Percentiles rank a stretch among this genome's conserved stretches.
phyloP scores from a whole-genome alignment of 2,888 invertebrate genomes.

The Phania funesta region DNA sequence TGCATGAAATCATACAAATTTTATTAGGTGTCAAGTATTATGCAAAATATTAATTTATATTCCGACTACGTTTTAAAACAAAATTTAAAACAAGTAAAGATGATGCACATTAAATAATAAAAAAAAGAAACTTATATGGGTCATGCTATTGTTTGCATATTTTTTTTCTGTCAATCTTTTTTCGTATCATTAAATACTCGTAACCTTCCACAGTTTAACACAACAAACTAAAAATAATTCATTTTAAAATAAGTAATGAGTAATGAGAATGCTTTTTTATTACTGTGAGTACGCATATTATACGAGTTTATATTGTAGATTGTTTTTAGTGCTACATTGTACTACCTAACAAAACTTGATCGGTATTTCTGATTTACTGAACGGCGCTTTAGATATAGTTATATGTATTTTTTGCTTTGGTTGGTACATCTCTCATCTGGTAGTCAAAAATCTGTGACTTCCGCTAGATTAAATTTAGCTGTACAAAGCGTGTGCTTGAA shows the following conservation, averaged over 20 bases:
- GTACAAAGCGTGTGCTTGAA: too few relatives aligned
- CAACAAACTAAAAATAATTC: not conserved
- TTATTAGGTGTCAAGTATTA: conserved; percentile 56
- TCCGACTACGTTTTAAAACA: conserved; percentile 45
- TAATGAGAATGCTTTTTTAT: not conserved
- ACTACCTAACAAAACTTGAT: too few relatives aligned
- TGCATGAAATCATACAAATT: not conserved
- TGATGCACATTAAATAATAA: too few relatives aligned
- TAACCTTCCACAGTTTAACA: conserved; percentile 50
- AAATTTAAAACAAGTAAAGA: conserved; percentile 8
- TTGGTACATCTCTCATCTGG: too few relatives aligned
- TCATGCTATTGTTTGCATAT: conserved; percentile 52
- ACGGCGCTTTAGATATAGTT: too few relatives aligned
- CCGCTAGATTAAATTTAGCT: too few relatives aligned
- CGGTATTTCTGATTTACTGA: too few relatives aligned
- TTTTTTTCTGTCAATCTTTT: not conserved
- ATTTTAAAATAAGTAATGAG: not conserved
- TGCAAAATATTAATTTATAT: conserved; percentile 47
- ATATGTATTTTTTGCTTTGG: too few relatives aligned
- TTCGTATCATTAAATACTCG: conserved; percentile 5
- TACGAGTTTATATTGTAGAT: too few relatives aligned
- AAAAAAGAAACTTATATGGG: conserved; percentile 27
- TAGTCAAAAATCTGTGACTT: too few relatives aligned
- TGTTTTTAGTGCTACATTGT: too few relatives aligned
- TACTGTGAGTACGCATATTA: not conserved